Conservation (phyloP, 2,888 invertebrate genomes). For the Steinernema carpocapsae region DNA sequence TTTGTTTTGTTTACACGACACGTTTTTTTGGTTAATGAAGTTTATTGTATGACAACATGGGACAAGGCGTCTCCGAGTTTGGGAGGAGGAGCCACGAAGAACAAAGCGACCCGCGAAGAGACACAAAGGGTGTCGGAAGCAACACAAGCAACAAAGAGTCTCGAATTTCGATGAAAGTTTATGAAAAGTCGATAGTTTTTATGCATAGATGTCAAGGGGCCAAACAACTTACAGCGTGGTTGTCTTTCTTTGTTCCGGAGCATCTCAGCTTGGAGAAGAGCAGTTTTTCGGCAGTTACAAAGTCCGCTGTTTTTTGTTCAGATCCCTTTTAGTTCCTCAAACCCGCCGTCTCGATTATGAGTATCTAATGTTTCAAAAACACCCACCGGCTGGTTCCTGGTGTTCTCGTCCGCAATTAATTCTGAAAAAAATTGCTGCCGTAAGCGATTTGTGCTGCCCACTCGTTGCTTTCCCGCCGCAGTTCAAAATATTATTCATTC, state of each 20-base stretch:
- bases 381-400: too few relatives aligned
- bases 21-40: conserved; percentile 22
- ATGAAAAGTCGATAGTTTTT: conserved; percentile 33
- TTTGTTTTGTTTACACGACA: conserved; percentile 30
- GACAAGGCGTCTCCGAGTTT: not conserved
- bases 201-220: conserved; percentile 11
- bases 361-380: too few relatives aligned
- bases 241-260: not conserved
- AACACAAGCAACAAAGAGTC: conserved; percentile 32
- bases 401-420: not conserved
- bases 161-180: conserved; percentile 27
- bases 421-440: conserved; percentile 8
- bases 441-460: not conserved
- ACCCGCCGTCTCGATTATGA: not conserved
- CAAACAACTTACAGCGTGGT: not conserved
- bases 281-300: not conserved
- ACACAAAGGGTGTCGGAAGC: conserved; percentile 10
- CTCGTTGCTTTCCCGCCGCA: not conserved
- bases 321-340: conserved; percentile 12
- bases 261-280: not conserved
- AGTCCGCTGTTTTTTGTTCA: conserved; percentile 26
- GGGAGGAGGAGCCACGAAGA: not conserved
- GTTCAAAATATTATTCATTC: conserved; percentile 21
- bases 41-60: conserved; percentile 21
- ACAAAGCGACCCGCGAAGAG: not conserved